A percentile compares a stretch with the other conserved stretches of the same genome.
Conservation (phyloP, 2,888 invertebrate species). For the Latheticus oryzae region DNA sequence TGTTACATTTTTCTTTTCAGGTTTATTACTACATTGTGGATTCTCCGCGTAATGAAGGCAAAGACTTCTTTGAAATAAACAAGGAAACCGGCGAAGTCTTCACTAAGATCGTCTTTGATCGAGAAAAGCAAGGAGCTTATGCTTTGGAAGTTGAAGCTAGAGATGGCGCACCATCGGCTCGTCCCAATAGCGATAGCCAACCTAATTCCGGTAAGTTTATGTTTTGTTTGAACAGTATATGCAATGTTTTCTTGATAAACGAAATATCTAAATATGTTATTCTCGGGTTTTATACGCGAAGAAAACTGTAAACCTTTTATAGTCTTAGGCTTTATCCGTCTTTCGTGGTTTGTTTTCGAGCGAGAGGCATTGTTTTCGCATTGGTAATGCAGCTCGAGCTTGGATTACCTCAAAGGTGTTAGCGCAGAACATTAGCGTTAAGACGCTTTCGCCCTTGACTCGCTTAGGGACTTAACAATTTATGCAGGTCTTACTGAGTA, state of each 20-base stretch:
- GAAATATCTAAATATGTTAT: no score
- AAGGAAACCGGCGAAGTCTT: slow-evolving; percentile 95
- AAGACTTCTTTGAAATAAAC: slow-evolving; percentile 97
- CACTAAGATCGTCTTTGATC: slow-evolving; percentile 95
- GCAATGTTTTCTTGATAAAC: no score
- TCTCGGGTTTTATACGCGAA: no score
- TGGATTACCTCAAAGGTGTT: slow-evolving; percentile 37
- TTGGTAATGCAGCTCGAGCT: slow-evolving; percentile 27
- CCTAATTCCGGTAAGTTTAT: slow-evolving; percentile 93
- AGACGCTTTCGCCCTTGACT: slow-evolving; percentile 27
- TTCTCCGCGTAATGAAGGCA: slow-evolving; percentile 91
- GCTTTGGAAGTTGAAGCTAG: slow-evolving; percentile 96
- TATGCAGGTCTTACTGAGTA: slow-evolving; percentile 35
- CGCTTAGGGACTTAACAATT: slow-evolving; percentile 34
- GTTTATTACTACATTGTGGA: slow-evolving; percentile 95
- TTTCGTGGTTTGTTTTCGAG: slow-evolving; percentile 12
- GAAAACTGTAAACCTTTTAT: no score
- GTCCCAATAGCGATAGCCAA: slow-evolving; percentile 92
- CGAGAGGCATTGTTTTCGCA: slow-evolving; percentile 35
- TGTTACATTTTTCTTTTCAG: no score
- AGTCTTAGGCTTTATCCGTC: no score
- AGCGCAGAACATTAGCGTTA: slow-evolving; percentile 40
- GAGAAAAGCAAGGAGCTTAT: slow-evolving; percentile 97
- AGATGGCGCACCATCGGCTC: slow-evolving; percentile 95
- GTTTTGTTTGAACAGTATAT: no score